phyloP scores from a whole-genome alignment of 2,888 invertebrate genomes.

The Gymnocheta viridis region DNA sequence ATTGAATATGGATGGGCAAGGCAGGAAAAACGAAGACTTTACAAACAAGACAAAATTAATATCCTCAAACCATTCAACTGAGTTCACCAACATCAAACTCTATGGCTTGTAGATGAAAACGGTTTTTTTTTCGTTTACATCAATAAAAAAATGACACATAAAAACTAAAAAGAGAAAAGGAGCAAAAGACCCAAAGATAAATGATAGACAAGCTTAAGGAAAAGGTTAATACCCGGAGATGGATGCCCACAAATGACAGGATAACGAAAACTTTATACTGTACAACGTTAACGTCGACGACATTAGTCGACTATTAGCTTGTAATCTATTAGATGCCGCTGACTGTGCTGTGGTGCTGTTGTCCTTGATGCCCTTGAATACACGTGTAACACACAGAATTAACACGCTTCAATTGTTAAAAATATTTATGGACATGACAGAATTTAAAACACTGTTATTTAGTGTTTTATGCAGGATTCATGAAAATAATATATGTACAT shows the following conservation, averaged over 20 bases:
- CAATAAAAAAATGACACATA: not conserved
- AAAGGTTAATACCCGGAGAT: conserved; percentile 25
- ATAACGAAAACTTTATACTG: not conserved
- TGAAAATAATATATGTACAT: not conserved
- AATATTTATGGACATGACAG: conserved; percentile 22
- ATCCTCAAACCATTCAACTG: not conserved
- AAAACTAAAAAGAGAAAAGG: not conserved
- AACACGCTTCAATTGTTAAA: conserved; percentile 34
- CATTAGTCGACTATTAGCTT: not conserved
- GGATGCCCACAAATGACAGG: not conserved
- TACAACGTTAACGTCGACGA: not conserved
- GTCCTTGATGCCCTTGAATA: conserved; percentile 48
- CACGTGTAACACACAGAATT: conserved; percentile 37
- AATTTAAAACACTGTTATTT: conserved; percentile 10
- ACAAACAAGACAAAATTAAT: not conserved
- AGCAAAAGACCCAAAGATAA: not conserved
- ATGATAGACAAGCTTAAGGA: conserved; percentile 1
- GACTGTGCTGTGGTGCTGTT: not conserved
- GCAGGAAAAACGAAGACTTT: not conserved
- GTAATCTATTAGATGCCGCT: not conserved
- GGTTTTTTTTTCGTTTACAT: not conserved
- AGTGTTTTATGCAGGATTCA: not conserved
- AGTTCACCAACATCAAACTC: not conserved
- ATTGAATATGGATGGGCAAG: not conserved
- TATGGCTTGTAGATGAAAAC: not conserved